Percentiles rank a stretch among this genome's conserved stretches.
Conservation (phyloP, 64 coral and sea anemone species). For the Astreopora myriophthalma region DNA sequence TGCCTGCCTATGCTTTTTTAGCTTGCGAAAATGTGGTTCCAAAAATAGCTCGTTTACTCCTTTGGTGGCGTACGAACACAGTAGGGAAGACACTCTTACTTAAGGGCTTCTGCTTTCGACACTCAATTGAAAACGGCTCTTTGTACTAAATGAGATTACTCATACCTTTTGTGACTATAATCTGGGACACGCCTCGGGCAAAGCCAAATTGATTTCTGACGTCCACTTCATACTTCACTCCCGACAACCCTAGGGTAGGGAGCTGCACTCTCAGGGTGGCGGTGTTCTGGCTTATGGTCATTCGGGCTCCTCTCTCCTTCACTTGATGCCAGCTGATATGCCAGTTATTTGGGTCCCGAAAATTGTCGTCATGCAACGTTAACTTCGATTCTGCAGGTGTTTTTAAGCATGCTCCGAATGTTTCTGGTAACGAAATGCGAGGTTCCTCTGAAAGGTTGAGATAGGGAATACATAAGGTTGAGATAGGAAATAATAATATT, state of each 20-base stretch:
- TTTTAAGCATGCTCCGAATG: slow-evolving; percentile 29
- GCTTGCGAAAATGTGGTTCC: too few species aligned
- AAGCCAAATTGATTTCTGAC: slow-evolving; percentile 59
- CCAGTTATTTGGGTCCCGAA: slow-evolving; percentile 22
- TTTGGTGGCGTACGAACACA: too few species aligned
- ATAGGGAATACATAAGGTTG: too few species aligned
- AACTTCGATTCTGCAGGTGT: slow-evolving; percentile 24
- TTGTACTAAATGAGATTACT: background rate
- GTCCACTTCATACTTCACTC: slow-evolving; percentile 33
- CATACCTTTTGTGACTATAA: slow-evolving; percentile 18
- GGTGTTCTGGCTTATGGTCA: background rate
- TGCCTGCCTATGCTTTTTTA: too few species aligned
- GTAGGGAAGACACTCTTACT: too few species aligned
- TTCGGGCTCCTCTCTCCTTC: background rate
- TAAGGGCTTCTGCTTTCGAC: too few species aligned
- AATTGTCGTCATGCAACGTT: background rate
- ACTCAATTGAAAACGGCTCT: too few species aligned
- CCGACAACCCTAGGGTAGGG: background rate
- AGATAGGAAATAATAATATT: too few species aligned
- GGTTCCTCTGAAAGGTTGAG: slow-evolving; percentile 23
- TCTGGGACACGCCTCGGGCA: background rate
- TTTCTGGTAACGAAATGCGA: slow-evolving; percentile 32
- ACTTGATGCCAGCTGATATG: background rate
- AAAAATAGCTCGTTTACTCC: too few species aligned
- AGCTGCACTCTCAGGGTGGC: background rate